Evolutionary conservation across 1,140 invertebrate species (phyloP).

Genomic region (Bombus cullumanus): DNA sequence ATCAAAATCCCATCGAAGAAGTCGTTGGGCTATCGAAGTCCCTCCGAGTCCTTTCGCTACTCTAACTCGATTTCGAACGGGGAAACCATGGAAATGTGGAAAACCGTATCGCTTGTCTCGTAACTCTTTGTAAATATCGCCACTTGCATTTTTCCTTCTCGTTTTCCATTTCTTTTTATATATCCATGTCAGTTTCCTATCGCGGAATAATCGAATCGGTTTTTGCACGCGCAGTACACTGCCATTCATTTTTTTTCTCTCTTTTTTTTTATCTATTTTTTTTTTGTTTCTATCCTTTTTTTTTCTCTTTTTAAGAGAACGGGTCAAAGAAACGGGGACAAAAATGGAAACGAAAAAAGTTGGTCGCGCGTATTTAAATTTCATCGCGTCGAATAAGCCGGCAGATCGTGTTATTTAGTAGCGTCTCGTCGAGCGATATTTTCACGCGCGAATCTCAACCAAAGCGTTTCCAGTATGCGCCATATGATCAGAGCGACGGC

Average conservation of each 20-base stretch:
- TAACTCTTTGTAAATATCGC: slow-evolving; percentile 28
- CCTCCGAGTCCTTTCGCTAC: slow-evolving; percentile 8
- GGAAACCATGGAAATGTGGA: slow-evolving; percentile 36
- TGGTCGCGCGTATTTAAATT: neutral
- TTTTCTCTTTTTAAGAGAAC: no score
- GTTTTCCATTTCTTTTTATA: neutral
- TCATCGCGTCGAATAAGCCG: slow-evolving; percentile 33
- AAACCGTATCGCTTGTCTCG: neutral
- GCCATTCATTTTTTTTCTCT: no score
- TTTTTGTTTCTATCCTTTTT: neutral
- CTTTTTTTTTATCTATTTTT: neutral
- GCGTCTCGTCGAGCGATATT: slow-evolving; percentile 24
- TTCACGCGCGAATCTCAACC: neutral
- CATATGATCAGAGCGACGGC: neutral
- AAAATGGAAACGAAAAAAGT: neutral
- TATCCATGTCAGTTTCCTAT: neutral
- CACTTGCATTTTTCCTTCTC: neutral
- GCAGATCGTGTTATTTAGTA: neutral
- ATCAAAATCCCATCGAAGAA: slow-evolving; percentile 41
- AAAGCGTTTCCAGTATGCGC: neutral
- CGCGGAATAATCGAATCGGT: neutral
- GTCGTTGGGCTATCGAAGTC: slow-evolving; percentile 4
- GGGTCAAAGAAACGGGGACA: neutral
- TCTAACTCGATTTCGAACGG: slow-evolving; percentile 49
- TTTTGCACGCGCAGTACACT: slow-evolving; percentile 4